A percentile compares a stretch with the other conserved stretches of the same genome.
Evolutionary conservation across 2,113 vertebrate species (phyloP).

Genomic region (Oophaga pumilio): DNA sequence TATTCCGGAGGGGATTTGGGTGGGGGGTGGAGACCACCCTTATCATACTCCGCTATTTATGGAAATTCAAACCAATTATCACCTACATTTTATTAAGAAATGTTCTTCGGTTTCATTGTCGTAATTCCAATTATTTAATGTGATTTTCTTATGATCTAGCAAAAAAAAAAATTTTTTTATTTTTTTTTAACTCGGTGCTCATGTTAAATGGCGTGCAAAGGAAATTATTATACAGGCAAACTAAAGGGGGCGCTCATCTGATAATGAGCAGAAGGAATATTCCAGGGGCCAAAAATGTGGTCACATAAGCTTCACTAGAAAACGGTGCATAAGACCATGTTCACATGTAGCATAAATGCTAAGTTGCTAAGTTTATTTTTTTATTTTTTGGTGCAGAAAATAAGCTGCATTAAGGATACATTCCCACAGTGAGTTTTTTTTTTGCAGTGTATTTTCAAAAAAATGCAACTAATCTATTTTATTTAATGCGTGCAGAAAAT

Average conservation of each 20-base stretch:
- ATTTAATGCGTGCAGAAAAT: no score
- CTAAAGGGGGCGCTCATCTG: neutral
- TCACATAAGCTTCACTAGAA: no score
- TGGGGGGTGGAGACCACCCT: neutral
- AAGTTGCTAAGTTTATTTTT: no score
- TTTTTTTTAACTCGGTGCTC: neutral
- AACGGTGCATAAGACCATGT: no score
- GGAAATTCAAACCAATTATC: constrained; percentile 6
- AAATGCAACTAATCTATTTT: no score
- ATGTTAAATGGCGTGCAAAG: neutral
- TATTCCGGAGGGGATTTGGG: neutral
- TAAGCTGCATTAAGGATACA: no score
- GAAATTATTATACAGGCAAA: neutral
- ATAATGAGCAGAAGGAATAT: neutral
- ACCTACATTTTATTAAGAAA: neutral
- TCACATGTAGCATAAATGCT: no score
- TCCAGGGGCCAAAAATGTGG: neutral
- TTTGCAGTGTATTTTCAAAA: no score
- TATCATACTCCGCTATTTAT: constrained; percentile 8
- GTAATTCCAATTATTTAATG: neutral
- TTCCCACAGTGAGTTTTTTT: no score
- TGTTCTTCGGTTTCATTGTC: neutral
- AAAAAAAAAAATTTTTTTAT: neutral
- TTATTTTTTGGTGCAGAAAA: no score
- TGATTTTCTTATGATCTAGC: neutral